These are phyloP conservation scores for Hippocampus comes DNA, from an alignment of 2,113 vertebrate genomes.

Conservation along the genomic window DNA sequence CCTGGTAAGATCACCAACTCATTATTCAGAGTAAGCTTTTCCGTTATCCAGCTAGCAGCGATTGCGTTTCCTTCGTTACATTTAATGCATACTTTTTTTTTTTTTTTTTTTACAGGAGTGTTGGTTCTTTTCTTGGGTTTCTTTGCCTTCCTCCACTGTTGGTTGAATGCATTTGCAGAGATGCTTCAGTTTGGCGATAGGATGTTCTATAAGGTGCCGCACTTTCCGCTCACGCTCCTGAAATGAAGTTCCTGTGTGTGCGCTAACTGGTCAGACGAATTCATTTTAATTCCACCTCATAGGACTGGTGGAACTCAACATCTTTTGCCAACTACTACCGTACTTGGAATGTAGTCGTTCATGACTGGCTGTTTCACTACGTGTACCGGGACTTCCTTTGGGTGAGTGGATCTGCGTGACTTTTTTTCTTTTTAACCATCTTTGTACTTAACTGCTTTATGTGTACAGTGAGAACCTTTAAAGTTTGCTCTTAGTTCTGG, in stretches of 20 bases:
- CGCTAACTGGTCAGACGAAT: not conserved
- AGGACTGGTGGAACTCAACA: slow-evolving; percentile 94
- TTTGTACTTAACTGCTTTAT: not conserved
- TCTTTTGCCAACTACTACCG: slow-evolving; percentile 88
- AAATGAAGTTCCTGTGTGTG: not conserved
- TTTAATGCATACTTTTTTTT: not conserved
- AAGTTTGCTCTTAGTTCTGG: not conserved
- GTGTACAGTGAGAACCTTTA: not conserved
- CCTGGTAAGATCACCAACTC: slow-evolving; percentile 75
- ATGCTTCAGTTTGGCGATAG: slow-evolving; percentile 85
- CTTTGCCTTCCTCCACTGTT: slow-evolving; percentile 86
- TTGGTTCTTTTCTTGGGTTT: slow-evolving; percentile 81
- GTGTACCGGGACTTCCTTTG: slow-evolving; percentile 78
- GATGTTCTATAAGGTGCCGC: slow-evolving; percentile 82
- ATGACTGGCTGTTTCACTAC: slow-evolving; percentile 87
- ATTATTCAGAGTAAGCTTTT: not conserved
- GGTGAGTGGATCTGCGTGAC: slow-evolving; percentile 72
- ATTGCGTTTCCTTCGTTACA: not conserved
- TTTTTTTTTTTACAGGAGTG: slow-evolving; percentile 72
- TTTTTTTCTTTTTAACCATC: not conserved
- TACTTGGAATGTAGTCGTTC: slow-evolving; percentile 88
- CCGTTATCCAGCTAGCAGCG: not conserved
- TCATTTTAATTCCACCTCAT: slow-evolving; percentile 41
- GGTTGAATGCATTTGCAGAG: slow-evolving; percentile 87
- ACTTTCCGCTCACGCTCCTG: not conserved